Percentiles rank a stretch among this genome's conserved stretches.
phyloP scores from a whole-genome alignment of 2,797 vertebrate species.

The Chrysocyon brachyurus region DNA sequence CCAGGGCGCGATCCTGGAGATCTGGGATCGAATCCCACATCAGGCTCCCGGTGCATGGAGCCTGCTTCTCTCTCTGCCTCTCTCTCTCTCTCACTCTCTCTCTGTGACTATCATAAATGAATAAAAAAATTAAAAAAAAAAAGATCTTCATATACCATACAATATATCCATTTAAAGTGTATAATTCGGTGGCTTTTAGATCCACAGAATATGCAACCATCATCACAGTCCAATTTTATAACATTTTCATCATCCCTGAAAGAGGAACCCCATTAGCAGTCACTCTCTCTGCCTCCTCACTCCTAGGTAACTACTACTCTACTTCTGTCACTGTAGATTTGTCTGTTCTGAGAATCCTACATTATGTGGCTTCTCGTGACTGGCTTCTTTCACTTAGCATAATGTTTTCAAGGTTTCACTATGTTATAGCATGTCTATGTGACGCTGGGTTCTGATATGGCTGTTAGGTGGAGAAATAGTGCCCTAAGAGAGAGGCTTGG shows the following conservation, averaged over 20 bases:
- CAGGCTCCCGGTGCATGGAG: too few species aligned
- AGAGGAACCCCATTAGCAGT: background rate
- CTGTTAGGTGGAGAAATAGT: background rate
- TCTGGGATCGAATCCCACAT: too few species aligned
- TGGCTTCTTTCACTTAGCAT: background rate
- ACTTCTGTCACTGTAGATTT: background rate
- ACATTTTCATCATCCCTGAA: background rate
- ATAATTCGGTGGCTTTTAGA: background rate
- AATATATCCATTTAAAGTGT: background rate
- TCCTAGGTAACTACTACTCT: background rate
- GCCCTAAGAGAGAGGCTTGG: background rate
- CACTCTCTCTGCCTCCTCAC: background rate
- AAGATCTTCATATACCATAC: background rate
- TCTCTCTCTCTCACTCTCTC: too few species aligned
- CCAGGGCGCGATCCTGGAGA: too few species aligned
- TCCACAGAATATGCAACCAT: background rate
- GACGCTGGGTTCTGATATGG: background rate
- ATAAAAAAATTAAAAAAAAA: too few species aligned
- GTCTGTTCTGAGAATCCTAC: background rate
- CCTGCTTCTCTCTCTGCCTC: too few species aligned
- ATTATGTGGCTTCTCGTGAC: background rate
- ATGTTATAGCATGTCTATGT: background rate
- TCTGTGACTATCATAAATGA: too few species aligned
- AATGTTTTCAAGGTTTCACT: background rate
- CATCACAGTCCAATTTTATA: background rate